Base-by-base conservation (phyloP, 2,888 invertebrate genomes). In the Leptogaster cylindrica region DNA sequence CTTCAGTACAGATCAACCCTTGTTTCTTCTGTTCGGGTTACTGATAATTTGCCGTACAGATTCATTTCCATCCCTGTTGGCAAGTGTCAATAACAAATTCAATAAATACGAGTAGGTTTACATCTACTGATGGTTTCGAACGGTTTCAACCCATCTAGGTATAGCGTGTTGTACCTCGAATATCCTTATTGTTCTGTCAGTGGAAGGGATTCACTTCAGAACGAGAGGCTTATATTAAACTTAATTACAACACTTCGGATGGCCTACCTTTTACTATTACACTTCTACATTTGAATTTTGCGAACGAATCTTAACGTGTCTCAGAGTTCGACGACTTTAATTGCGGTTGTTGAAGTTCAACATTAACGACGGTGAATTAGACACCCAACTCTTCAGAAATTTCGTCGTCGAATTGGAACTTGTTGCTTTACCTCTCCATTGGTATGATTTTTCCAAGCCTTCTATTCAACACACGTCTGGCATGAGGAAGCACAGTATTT, bases 1-100 rank as follows among this genome's bases (percentile, higher is more conserved):
- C 41, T 18, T 41, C 18, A 7, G 12, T 41, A 16, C 28, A 23
- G 25, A 39, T 12, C 23, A 23, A 55, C 14, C 52, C 55, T 23
- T 55, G 20, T 50, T 25, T 50, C 8, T 50, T 50, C 2, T 12
- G 14, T 12, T 5, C 3, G 36, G 36, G 27, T 50, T 50, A 50
- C 36, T 14, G 20, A 18, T 23, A 33, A 52, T 55, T 55, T 55
- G 55, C 18, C 23, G 20, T 55, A 39, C 23, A 23, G 55, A 23
- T 36, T 55, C 33, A 55, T 55, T 55, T 55, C 23, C 23, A 39
- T 36, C 20, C 55, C 23, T 55, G 14, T 55, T 23, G 36, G 33
- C 55, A 55, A 39, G 55, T 55, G 55, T 55, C 55, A 36, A 55
- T 55, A 36, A 20, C 23, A 23, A 18, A 33, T 55, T 31, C 12